Conservation (phyloP, 2,113 vertebrate species). For the Chaetura pelagica region DNA sequence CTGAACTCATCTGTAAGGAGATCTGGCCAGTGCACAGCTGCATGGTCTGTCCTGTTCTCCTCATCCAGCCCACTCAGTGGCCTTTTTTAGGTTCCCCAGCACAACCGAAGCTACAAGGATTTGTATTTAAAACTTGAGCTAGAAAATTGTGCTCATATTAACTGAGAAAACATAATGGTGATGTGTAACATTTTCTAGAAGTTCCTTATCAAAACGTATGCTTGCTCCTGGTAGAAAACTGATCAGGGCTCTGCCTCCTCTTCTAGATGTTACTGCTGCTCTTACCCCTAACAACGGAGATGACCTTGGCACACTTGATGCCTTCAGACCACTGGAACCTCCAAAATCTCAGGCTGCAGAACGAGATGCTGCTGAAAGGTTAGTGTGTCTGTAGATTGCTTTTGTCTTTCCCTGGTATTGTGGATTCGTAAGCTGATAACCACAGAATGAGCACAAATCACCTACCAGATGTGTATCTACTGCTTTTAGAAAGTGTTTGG, state of each 20-base stretch:
- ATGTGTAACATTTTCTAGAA: background rate
- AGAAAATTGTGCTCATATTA: background rate
- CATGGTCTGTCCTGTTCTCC: background rate
- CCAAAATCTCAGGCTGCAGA: conserved; percentile 76
- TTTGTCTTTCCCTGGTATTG: background rate
- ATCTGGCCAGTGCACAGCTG: background rate
- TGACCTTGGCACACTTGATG: conserved; percentile 74
- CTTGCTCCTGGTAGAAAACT: background rate
- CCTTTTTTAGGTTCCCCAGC: background rate
- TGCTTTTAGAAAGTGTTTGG: background rate
- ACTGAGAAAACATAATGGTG: rapidly evolving
- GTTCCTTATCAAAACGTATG: background rate
- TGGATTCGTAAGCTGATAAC: background rate
- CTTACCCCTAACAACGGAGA: conserved; percentile 71
- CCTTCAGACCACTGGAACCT: conserved; percentile 82
- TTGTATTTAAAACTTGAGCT: background rate
- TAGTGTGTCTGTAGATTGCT: rapidly evolving
- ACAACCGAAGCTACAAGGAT: background rate
- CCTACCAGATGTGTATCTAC: background rate
- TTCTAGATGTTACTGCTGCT: conserved; percentile 67
- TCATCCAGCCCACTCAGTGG: background rate
- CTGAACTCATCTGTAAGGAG: background rate
- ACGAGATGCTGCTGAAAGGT: conserved; percentile 83
- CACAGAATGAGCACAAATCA: background rate
- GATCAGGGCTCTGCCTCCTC: background rate